Percentiles rank a stretch among this genome's conserved stretches.
These are phyloP conservation scores for Zaprionus africanus DNA, from an alignment of 1,140 invertebrate species.

Conservation along the genomic window DNA sequence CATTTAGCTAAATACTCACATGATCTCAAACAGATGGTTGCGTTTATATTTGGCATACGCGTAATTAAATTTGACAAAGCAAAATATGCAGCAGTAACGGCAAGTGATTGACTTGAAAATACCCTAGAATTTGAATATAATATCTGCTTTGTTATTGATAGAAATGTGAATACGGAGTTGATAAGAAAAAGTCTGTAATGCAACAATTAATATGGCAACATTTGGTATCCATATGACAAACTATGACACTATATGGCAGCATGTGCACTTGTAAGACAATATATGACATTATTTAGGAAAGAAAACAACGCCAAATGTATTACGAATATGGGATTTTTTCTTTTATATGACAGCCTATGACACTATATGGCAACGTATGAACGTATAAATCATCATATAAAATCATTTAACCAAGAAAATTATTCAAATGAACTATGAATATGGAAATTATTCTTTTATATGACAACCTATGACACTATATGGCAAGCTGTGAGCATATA, in stretches of 20 bases:
- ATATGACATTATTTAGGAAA: too few species aligned
- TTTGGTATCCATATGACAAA: neutral
- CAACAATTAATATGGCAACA: neutral
- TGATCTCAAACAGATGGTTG: conserved; percentile 34
- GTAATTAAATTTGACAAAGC: conserved; percentile 42
- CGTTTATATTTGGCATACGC: conserved; percentile 38
- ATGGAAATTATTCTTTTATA: too few species aligned
- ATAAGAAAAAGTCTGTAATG: too few species aligned
- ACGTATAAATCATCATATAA: too few species aligned
- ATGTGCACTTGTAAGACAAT: neutral
- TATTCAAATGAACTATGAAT: too few species aligned
- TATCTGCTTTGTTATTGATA: neutral
- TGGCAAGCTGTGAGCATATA: too few species aligned
- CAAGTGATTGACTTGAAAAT: neutral
- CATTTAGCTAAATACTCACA: conserved; percentile 50
- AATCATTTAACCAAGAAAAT: too few species aligned
- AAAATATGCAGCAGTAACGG: neutral
- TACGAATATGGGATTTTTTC: too few species aligned
- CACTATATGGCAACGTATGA: too few species aligned
- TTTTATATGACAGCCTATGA: too few species aligned
- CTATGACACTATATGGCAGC: neutral
- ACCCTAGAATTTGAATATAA: neutral
- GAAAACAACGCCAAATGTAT: too few species aligned
- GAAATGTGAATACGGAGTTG: neutral
- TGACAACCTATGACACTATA: too few species aligned